A percentile compares a stretch with the other conserved stretches of the same genome.
Conservation (phyloP, 1,140 invertebrate species). For the Leguminivora glycinivorella region DNA sequence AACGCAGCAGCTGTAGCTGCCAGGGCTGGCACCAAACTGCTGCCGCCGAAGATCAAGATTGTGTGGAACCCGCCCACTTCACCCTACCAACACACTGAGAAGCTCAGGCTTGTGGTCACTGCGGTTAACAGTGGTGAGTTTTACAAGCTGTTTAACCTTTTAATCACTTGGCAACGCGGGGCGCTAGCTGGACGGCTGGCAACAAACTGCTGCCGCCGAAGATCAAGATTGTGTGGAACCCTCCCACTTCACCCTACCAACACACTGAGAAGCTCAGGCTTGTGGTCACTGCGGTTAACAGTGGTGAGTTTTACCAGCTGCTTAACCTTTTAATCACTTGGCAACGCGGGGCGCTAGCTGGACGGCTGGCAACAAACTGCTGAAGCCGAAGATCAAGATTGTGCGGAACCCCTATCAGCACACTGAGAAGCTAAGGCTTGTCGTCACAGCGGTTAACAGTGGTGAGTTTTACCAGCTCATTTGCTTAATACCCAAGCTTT, state of each 20-base stretch:
- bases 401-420: conserved; percentile 72
- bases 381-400: conserved; percentile 63
- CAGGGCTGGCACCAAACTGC: conserved; percentile 59
- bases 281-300: conserved; percentile 70
- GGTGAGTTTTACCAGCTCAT: conserved; percentile 46
- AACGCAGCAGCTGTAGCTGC: conserved; percentile 63
- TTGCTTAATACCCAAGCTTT: too few species aligned
- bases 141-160: too few species aligned
- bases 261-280: conserved; percentile 69
- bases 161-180: conserved; percentile 64
- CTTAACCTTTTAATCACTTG: too few species aligned
- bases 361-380: conserved; percentile 61
- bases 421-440: conserved; percentile 68
- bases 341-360: conserved; percentile 61
- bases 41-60: conserved; percentile 64
- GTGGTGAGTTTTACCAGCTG: too few species aligned
- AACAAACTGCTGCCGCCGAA: conserved; percentile 65
- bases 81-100: conserved; percentile 69
- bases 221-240: conserved; percentile 69
- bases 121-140: conserved; percentile 73
- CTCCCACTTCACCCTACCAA: conserved; percentile 64
- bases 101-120: conserved; percentile 66
- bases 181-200: conserved; percentile 59
- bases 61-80: conserved; percentile 70
- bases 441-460: conserved; percentile 71